These are phyloP conservation scores for Scaptomyza pallida DNA, from an alignment of 1,140 invertebrate genomes.

Conservation along the genomic window DNA sequence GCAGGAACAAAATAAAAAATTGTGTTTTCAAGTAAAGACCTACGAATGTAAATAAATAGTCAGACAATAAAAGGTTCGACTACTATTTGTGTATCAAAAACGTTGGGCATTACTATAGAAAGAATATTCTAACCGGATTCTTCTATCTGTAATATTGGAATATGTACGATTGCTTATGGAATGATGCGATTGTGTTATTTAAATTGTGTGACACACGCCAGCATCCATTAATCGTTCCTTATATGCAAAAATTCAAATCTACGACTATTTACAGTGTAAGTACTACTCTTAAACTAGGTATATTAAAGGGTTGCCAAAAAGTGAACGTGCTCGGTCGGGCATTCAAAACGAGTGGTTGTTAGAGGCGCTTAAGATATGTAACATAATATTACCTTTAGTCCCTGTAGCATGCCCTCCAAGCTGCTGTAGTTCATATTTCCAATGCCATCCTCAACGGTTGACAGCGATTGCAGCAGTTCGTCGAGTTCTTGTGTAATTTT, in stretches of 20 bases:
- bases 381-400: slow-evolving; percentile 87
- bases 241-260: slow-evolving; percentile 31
- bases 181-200: slow-evolving; percentile 81
- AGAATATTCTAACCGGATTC: slow-evolving; percentile 29
- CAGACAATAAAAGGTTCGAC: slow-evolving; percentile 41
- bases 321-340: slow-evolving; percentile 48
- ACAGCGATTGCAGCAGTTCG: slow-evolving; percentile 87
- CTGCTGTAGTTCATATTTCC: slow-evolving; percentile 88
- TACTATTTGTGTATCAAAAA: slow-evolving; percentile 45
- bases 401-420: slow-evolving; percentile 88
- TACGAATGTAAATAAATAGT: slow-evolving; percentile 23
- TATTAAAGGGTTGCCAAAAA: slow-evolving; percentile 3
- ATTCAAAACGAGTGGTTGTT: slow-evolving; percentile 23
- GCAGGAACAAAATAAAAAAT: background rate
- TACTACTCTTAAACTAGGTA: slow-evolving; percentile 44
- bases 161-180: slow-evolving; percentile 75
- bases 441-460: slow-evolving; percentile 87
- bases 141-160: slow-evolving; percentile 25
- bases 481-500: slow-evolving; percentile 88
- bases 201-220: slow-evolving; percentile 70
- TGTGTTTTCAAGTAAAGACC: slow-evolving; percentile 16
- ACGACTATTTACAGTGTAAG: slow-evolving; percentile 58
- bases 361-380: background rate
- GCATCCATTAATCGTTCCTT: slow-evolving; percentile 77
- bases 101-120: slow-evolving; percentile 15